Conservation (phyloP, 1,140 invertebrate genomes). For the Zaprionus taronus region DNA sequence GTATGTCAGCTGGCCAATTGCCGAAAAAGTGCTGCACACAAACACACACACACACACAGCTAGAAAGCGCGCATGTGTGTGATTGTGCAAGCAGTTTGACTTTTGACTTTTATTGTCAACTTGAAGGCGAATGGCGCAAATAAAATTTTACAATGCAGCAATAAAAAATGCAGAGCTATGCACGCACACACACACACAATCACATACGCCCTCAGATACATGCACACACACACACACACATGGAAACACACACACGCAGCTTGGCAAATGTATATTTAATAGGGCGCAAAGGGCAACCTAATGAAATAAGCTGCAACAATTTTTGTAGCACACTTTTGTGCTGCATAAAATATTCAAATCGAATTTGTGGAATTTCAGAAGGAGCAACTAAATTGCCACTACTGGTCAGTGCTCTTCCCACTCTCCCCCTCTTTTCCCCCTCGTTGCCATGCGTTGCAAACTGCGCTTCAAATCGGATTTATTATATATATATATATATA, state of each 20-base stretch:
- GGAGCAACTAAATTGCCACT: conserved; percentile 10
- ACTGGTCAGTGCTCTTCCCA: background rate
- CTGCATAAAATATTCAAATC: conserved; percentile 31
- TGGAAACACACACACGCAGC: background rate
- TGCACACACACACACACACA: background rate
- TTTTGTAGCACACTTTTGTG: conserved; percentile 7
- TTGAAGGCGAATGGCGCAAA: conserved; percentile 30
- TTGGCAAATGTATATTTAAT: conserved; percentile 60
- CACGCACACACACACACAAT: background rate
- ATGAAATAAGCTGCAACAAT: background rate
- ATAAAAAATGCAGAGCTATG: conserved; percentile 9
- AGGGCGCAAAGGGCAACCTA: conserved; percentile 61
- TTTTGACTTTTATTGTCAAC: conserved; percentile 40
- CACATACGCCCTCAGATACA: background rate
- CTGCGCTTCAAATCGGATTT: conserved; percentile 22
- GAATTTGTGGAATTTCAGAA: conserved; percentile 39
- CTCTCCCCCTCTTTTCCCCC: background rate
- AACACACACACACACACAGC: conserved; percentile 6
- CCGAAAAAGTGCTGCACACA: conserved; percentile 26
- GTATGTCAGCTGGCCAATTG: conserved; percentile 5
- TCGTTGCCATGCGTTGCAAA: background rate
- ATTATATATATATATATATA: background rate
- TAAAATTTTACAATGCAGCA: conserved; percentile 29
- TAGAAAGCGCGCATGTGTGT: background rate
- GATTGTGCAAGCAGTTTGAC: conserved; percentile 17